Evolutionary conservation across 2,113 vertebrate species (phyloP).

Genomic region (Sclerurus mexicanus): DNA sequence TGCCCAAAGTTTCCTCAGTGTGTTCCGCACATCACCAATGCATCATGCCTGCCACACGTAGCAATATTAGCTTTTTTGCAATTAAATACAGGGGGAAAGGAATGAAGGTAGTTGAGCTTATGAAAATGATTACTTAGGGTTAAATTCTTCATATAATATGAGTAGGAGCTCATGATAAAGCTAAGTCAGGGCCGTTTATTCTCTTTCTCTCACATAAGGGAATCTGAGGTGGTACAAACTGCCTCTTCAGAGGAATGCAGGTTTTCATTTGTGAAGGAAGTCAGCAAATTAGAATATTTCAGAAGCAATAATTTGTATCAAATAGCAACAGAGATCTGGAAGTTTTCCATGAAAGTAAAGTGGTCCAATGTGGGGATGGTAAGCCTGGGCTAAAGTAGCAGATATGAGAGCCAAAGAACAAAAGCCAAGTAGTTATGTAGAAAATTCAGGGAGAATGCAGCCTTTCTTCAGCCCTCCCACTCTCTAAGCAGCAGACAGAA

Average conservation of each 20-base stretch:
- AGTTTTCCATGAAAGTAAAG: slow-evolving; percentile 20
- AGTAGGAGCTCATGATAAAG: background rate
- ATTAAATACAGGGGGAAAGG: background rate
- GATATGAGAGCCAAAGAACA: background rate
- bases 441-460: background rate
- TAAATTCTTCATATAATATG: background rate
- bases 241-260: background rate
- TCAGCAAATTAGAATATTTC: background rate
- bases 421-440: slow-evolving; percentile 21
- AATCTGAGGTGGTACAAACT: background rate
- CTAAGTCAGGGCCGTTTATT: background rate
- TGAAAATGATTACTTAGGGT: background rate
- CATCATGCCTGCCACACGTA: background rate
- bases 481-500: background rate
- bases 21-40: background rate
- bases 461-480: background rate
- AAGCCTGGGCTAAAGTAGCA: background rate
- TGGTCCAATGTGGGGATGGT: background rate
- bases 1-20: background rate
- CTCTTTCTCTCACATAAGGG: background rate
- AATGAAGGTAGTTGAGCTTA: background rate
- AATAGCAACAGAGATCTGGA: background rate
- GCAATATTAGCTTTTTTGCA: background rate
- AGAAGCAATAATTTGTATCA: background rate
- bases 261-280: background rate